Percentiles rank a stretch among this genome's conserved stretches.
Evolutionary conservation across 2,113 vertebrate genomes (phyloP).

Genomic region (Paradoxurus hermaphroditus): DNA sequence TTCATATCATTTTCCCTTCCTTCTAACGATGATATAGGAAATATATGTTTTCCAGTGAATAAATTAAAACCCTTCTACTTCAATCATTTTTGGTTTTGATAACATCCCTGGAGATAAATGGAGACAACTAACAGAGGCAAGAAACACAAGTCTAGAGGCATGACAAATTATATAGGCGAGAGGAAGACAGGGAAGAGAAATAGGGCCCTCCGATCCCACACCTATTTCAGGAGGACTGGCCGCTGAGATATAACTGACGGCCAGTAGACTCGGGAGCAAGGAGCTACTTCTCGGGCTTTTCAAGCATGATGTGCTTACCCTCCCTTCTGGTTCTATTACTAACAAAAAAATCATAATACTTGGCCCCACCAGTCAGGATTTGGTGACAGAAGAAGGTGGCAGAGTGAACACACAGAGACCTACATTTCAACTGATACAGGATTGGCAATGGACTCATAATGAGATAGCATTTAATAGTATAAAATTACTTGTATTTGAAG

Average conservation of each 20-base stretch:
- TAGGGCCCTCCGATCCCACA: background rate
- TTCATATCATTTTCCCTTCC: background rate
- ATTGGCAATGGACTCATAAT: background rate
- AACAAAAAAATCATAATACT: background rate
- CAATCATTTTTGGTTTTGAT: constrained; percentile 24
- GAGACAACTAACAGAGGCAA: background rate
- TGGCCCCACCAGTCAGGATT: background rate
- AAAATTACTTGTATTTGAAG: constrained; percentile 47
- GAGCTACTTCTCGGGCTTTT: background rate
- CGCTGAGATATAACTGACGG: background rate
- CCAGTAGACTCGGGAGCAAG: background rate
- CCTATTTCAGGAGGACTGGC: background rate
- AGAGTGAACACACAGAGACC: background rate
- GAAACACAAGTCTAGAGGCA: background rate
- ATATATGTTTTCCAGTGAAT: background rate
- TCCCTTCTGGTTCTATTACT: background rate
- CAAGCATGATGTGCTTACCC: background rate
- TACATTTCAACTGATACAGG: background rate
- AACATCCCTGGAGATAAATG: background rate
- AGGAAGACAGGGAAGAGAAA: background rate
- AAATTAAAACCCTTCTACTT: constrained; percentile 1
- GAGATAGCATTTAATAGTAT: background rate
- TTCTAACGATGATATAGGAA: background rate
- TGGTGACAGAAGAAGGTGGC: background rate
- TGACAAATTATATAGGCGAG: background rate